Conservation (phyloP, 1,140 invertebrate species). For the Holotrichia oblita region DNA sequence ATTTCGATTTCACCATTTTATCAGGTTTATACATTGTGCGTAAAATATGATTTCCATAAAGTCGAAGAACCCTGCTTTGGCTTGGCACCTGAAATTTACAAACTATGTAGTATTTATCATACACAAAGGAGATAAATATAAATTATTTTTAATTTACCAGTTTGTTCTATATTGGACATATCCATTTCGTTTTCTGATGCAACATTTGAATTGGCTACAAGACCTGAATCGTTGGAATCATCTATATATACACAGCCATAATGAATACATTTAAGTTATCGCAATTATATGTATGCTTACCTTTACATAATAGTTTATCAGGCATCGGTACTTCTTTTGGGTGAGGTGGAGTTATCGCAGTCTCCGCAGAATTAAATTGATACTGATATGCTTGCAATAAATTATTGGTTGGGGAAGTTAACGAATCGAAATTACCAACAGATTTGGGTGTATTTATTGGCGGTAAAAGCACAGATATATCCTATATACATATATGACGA, state of each 20-base stretch:
- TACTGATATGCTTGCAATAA: constrained; percentile 49
- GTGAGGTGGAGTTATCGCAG: constrained; percentile 51
- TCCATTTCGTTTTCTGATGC: constrained; percentile 6
- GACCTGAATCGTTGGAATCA: constrained; percentile 58
- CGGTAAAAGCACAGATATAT: constrained; percentile 55
- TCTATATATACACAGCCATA: constrained; percentile 45
- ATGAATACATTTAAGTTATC: too few species aligned
- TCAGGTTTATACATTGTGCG: not conserved
- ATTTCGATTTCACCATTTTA: too few species aligned
- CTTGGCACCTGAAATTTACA: constrained; percentile 36
- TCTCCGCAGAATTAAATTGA: constrained; percentile 47
- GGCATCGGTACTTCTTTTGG: constrained; percentile 56
- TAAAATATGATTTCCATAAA: constrained; percentile 1
- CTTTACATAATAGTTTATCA: constrained; percentile 55
- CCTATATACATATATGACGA: constrained; percentile 43
- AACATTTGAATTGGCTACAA: constrained; percentile 49
- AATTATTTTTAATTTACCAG: constrained; percentile 66
- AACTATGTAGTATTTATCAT: not conserved
- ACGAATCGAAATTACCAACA: constrained; percentile 47
- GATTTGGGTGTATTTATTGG: constrained; percentile 50
- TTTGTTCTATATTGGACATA: constrained; percentile 15
- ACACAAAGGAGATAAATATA: not conserved
- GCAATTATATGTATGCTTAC: constrained; percentile 40
- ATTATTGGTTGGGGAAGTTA: constrained; percentile 55
- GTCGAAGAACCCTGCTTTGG: constrained; percentile 8